phyloP scores from a whole-genome alignment of 1,140 invertebrate species.

The Capitella teleta region DNA sequence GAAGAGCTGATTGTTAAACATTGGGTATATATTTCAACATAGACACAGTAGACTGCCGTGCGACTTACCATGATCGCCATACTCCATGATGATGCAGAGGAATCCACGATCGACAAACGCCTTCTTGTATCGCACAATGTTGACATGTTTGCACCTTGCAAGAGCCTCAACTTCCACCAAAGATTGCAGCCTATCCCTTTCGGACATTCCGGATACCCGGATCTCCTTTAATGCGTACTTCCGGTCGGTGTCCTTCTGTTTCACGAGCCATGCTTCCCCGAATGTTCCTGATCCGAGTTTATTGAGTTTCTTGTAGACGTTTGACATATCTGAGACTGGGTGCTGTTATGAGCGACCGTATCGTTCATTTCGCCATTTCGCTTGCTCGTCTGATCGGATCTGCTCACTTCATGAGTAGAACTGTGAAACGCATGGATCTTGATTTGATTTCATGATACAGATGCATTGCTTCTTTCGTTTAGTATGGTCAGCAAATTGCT shows the following conservation, averaged over 20 bases:
- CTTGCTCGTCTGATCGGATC: no score
- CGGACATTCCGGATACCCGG: conserved; percentile 42
- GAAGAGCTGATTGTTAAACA: no score
- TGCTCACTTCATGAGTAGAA: no score
- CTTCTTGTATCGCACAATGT: conserved; percentile 44
- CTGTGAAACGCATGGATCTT: no score
- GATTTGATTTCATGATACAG: no score
- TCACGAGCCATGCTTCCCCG: conserved; percentile 52
- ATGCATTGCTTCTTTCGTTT: no score
- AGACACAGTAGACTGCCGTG: no score
- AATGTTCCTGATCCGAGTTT: conserved; percentile 49
- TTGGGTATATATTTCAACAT: no score
- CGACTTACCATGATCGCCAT: conserved; percentile 45
- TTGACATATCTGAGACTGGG: no score
- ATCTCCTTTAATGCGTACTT: conserved; percentile 53
- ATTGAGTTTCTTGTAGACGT: conserved; percentile 18
- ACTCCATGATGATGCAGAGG: conserved; percentile 48
- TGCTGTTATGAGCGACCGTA: no score
- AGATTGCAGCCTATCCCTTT: conserved; percentile 45
- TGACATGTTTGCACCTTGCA: conserved; percentile 42
- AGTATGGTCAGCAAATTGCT: no score
- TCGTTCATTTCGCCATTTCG: no score
- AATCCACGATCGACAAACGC: conserved; percentile 38
- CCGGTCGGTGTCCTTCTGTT: conserved; percentile 40
- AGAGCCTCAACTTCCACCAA: conserved; percentile 40